Evolutionary conservation across 1,140 invertebrate genomes (phyloP).

Genomic region (Brachionus calyciflorus): DNA sequence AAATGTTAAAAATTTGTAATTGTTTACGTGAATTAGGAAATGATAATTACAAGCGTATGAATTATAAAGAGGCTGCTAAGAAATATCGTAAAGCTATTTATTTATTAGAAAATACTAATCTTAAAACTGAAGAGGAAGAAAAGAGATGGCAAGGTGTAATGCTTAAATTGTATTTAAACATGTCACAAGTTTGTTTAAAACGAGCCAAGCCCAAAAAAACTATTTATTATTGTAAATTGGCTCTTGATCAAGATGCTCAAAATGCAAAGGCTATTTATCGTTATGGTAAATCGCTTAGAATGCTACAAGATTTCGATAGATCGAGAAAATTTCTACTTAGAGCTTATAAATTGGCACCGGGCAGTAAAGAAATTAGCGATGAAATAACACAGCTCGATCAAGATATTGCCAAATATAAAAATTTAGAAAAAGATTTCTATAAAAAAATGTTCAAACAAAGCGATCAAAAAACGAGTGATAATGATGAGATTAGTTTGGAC

Average conservation of each 20-base stretch:
- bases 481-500: not conserved
- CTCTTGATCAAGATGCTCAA: not conserved
- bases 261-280: slow-evolving; percentile 42
- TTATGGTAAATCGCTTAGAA: slow-evolving; percentile 22
- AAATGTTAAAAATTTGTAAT: slow-evolving; percentile 41
- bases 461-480: not conserved
- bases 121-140: not conserved
- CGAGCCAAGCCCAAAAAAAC: slow-evolving; percentile 14
- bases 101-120: slow-evolving; percentile 22
- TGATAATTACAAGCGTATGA: slow-evolving; percentile 40
- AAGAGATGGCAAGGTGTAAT: not conserved
- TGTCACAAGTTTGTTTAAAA: slow-evolving; percentile 43
- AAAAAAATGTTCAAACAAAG: slow-evolving; percentile 25
- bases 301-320: slow-evolving; percentile 40
- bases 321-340: not conserved
- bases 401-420: slow-evolving; percentile 34
- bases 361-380: slow-evolving; percentile 14
- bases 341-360: slow-evolving; percentile 20
- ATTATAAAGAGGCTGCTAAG: slow-evolving; percentile 7
- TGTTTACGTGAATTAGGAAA: slow-evolving; percentile 40
- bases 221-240: slow-evolving; percentile 35
- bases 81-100: slow-evolving; percentile 42
- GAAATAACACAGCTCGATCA: slow-evolving; percentile 19
- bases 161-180: slow-evolving; percentile 36
- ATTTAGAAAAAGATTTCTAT: slow-evolving; percentile 42